Conservation (phyloP, 2,113 vertebrate species). For the Laticauda laticaudata region DNA sequence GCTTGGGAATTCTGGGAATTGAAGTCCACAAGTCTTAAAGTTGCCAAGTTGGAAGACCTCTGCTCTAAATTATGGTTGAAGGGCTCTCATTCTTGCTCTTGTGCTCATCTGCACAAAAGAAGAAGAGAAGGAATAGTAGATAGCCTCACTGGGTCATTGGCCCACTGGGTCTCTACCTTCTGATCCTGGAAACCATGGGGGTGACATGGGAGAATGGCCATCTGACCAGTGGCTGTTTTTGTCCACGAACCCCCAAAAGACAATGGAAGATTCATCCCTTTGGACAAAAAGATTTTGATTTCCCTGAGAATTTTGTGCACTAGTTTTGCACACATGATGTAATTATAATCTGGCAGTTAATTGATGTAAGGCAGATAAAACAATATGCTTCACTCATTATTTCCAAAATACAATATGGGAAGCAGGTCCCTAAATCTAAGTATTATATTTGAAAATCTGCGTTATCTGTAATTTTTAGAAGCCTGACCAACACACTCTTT, state of each 20-base stretch:
- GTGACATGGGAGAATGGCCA: neutral
- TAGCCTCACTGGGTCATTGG: neutral
- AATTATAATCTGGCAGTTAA: neutral
- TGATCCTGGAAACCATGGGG: neutral
- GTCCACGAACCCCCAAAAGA: neutral
- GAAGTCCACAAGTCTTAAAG: too few species aligned
- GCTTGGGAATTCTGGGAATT: too few species aligned
- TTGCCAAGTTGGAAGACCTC: too few species aligned
- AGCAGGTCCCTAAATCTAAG: constrained; percentile 22
- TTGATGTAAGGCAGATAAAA: neutral
- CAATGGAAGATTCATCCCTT: neutral
- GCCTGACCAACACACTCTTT: constrained; percentile 73
- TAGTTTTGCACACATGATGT: neutral
- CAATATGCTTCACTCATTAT: neutral
- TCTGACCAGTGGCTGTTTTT: neutral
- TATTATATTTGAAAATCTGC: constrained; percentile 63
- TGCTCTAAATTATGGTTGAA: neutral
- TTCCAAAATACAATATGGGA: constrained; percentile 3
- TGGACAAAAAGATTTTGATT: neutral
- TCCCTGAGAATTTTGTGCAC: neutral
- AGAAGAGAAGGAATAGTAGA: neutral
- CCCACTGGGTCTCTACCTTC: neutral
- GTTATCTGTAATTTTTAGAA: constrained; percentile 51
- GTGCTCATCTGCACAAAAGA: neutral
- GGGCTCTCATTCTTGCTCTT: neutral